Evolutionary conservation across 2,113 vertebrate species (phyloP), one percentile per base, ranked within the genome.

Genomic region (Tragelaphus buxtoni): DNA sequence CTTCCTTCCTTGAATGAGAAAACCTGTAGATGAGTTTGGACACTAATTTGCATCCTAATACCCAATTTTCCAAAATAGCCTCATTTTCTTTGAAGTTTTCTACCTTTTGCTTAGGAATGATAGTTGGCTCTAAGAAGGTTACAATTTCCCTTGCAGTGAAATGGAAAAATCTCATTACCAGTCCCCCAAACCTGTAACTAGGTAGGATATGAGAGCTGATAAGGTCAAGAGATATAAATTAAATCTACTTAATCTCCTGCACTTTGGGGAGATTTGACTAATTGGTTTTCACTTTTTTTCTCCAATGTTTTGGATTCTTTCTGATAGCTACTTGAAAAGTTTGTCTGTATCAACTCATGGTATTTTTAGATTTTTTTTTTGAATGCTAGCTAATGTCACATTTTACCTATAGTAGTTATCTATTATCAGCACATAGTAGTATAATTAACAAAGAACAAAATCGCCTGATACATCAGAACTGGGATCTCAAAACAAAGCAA

Each of bases 81-180:
- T 88, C 51, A 60, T 91, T 91, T 45, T 86, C 49, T 45, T 42
- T 85, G 80, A 49, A 63, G 28, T 42, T 94, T 96, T 35, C 47
- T 85, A 10, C 81, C 35, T 74, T 97, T 94, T 83, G 93, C 76
- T 93, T 87, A 91, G 26, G 26, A 45, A 63, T 79, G 30, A 55
- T n/a, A 87, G 1, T 53, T 35, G 90, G 11, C 53, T 74, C 18
- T 88, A 90, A 82, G 22, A 72, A 91, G 26, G 79, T 97, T 96
- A 79, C 10, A 87, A 10, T 91, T 97, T 97, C 42, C 58, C 81
- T 39, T 94, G 77, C n/a, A 92, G 32, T 77, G 13, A 96, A 95
- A 95, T 80, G 51, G 79, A 53, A 97, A 97, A 93, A 95, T 88
- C 63, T 95, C 56, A 90, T 92, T 96, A 95, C 55, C 26, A 14